These are phyloP conservation scores for Cheilosia urbana DNA, from an alignment of 2,888 invertebrate genomes.

Conservation along the genomic window DNA sequence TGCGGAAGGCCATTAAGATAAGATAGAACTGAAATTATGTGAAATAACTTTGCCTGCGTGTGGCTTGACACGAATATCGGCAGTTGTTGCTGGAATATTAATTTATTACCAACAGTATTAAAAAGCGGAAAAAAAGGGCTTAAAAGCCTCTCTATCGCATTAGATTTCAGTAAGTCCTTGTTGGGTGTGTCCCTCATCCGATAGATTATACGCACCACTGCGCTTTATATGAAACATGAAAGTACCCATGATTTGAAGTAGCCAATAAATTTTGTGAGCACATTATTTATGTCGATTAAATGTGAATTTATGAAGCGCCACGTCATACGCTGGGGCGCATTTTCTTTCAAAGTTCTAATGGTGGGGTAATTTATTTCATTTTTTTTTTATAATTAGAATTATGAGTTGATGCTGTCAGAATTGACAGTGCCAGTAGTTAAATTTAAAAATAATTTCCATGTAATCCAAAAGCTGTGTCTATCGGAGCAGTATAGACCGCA, in stretches of 20 bases:
- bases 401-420: background rate
- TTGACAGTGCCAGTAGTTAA: conserved; percentile 11
- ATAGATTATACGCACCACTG: too few relatives aligned
- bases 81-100: conserved; percentile 26
- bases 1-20: conserved; percentile 19
- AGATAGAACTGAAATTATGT: conserved; percentile 40
- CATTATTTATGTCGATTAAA: too few relatives aligned
- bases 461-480: background rate
- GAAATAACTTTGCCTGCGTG: conserved; percentile 1
- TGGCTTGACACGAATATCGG: conserved; percentile 1
- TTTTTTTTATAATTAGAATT: too few relatives aligned
- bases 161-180: background rate
- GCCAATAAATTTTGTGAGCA: too few relatives aligned
- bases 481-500: background rate
- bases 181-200: too few relatives aligned
- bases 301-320: too few relatives aligned
- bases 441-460: conserved; percentile 21
- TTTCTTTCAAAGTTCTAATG: too few relatives aligned
- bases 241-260: too few relatives aligned
- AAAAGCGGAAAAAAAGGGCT: background rate
- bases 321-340: too few relatives aligned
- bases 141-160: background rate
- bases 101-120: conserved; percentile 4
- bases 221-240: too few relatives aligned
- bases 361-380: too few relatives aligned